Percentiles rank a stretch among this genome's conserved stretches.
These are phyloP conservation scores for Drosophila siamana DNA, from an alignment of 2,888 invertebrate genomes.

Conservation along the genomic window DNA sequence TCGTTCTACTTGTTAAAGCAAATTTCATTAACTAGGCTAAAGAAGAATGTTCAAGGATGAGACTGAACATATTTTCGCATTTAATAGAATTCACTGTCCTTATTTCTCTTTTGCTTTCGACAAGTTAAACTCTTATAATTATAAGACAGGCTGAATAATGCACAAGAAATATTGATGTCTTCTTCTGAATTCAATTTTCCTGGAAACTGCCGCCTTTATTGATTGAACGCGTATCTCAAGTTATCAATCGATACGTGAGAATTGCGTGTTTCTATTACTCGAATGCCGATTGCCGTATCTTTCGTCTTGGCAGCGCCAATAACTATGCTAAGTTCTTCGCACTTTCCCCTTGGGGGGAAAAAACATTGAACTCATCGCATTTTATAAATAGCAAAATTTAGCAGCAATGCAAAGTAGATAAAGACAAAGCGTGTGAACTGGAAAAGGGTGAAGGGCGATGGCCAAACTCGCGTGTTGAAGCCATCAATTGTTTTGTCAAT, in stretches of 20 bases:
- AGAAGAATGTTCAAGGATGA: background rate
- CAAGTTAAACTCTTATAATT: too few species aligned
- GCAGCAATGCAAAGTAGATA: constrained; percentile 27
- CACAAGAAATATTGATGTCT: background rate
- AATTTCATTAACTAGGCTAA: background rate
- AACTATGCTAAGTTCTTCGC: constrained; percentile 58
- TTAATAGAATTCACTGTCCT: background rate
- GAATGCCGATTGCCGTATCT: constrained; percentile 1
- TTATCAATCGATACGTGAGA: constrained; percentile 47
- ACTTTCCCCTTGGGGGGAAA: constrained; percentile 1
- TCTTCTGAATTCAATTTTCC: background rate
- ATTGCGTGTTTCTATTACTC: constrained; percentile 34
- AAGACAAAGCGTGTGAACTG: constrained; percentile 8
- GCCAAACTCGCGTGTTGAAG: constrained; percentile 54
- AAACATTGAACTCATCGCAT: constrained; percentile 18
- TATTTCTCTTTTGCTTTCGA: background rate
- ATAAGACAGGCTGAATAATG: too few species aligned
- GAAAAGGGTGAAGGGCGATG: background rate
- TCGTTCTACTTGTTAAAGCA: background rate
- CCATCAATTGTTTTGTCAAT: constrained; percentile 79
- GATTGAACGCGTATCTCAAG: constrained; percentile 19
- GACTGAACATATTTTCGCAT: background rate
- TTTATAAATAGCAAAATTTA: constrained; percentile 44
- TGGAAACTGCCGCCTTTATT: background rate
- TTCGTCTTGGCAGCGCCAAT: constrained; percentile 25